Conservation (phyloP, 2,797 vertebrate species). For the Nannoperca obscura region DNA sequence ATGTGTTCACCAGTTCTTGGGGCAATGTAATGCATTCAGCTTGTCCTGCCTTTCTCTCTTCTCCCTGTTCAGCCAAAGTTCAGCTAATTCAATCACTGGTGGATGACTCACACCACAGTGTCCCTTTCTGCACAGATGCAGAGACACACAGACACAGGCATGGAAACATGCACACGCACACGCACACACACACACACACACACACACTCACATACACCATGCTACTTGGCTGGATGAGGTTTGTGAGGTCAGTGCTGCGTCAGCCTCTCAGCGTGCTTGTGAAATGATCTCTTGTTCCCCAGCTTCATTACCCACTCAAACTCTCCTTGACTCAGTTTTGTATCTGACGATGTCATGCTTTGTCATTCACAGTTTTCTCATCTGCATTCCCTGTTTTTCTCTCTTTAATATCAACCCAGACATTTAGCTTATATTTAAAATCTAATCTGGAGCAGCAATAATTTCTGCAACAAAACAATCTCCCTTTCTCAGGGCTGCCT, state of each 20-base stretch:
- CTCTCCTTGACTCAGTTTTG: conserved; percentile 17
- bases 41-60: conserved; percentile 42
- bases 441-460: not conserved
- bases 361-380: conserved; percentile 2
- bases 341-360: conserved; percentile 21
- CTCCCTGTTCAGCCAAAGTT: conserved; percentile 68
- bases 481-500: not conserved
- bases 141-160: conserved; percentile 11
- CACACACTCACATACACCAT: conserved; percentile 20
- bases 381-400: not conserved
- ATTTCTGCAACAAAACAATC: conserved; percentile 8
- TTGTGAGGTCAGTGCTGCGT: conserved; percentile 68
- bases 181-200: conserved; percentile 9
- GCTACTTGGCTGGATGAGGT: conserved; percentile 46
- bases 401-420: not conserved
- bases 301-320: conserved; percentile 39
- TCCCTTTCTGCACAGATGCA: conserved; percentile 61
- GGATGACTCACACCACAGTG: conserved; percentile 76
- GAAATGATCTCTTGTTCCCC: conserved; percentile 59
- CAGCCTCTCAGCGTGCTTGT: conserved; percentile 59
- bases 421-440: not conserved
- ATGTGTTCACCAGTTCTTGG: conserved; percentile 54
- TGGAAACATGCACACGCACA: conserved; percentile 16
- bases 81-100: conserved; percentile 77
- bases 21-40: conserved; percentile 57